Evolutionary conservation across 2,888 invertebrate species (phyloP), one percentile per base, ranked within the genome.

Genomic region (Cryptus viduatorius): DNA sequence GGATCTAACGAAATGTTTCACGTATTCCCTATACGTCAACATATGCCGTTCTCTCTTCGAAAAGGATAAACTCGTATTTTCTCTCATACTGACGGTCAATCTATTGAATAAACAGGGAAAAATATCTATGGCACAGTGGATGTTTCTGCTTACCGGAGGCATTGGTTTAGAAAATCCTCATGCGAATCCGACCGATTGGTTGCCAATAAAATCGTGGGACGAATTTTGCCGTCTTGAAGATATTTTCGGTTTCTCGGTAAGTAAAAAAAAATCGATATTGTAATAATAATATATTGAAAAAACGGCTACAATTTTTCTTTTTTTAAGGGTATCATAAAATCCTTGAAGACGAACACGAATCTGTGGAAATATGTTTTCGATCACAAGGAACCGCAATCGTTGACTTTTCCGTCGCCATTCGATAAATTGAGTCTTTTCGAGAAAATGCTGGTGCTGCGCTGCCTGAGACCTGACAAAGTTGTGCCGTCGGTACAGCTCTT

Each of bases 31-130:
- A 0, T 99, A 98, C 90, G 95, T 96, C 56, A 99, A 98, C 93
- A 98, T 99, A 90, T 98, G 98, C 93, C 96, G 98, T 86, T 98
- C 98, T 93, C 95, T 99, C 76, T 98, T 99, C 94, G 98, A 98
- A 94, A 98, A 98, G 96, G 98, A 99, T 94, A 98, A 99, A 94
- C 94, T 98, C 79, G 95, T 98, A 82, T 98, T 98, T 94, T 98
- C 97, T 42, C 94, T 98, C 82, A 94, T 97, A 88, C 94, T 98
- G 87, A 95, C 96, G 31, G 95, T 97, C 73, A 98, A 98, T 91
- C 94, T 97, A 88, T 94, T 97, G 94, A 94, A 95, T 89, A 96
- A 95, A 91, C 95, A 95, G 68, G 95, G 95, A 24, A 93, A 94
- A 83, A 93, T 98, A 87, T 95, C 96, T 83, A 94, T 95, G 75